phyloP scores from a whole-genome alignment of 2,113 vertebrate genomes.

The Indicator indicator region DNA sequence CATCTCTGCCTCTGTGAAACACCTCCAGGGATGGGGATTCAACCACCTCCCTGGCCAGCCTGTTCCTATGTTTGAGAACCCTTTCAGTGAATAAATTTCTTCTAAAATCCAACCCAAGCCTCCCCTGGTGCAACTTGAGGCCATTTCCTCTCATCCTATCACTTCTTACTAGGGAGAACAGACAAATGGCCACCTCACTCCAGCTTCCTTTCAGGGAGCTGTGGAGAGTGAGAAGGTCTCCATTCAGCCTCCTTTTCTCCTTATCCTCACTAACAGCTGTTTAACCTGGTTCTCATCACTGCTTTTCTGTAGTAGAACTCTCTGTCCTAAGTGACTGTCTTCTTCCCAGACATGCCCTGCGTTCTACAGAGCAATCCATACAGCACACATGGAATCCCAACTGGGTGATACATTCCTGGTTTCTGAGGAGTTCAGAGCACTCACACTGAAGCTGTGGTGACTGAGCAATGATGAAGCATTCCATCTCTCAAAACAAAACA shows the following conservation, averaged over 20 bases:
- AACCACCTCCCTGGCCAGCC: too few species aligned
- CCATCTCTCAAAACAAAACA: neutral
- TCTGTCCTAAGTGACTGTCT: neutral
- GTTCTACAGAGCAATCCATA: neutral
- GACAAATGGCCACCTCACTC: too few species aligned
- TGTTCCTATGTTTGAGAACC: too few species aligned
- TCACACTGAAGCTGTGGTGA: neutral
- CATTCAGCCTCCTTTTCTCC: neutral
- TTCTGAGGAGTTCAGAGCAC: neutral
- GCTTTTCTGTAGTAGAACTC: neutral
- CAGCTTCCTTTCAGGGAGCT: too few species aligned
- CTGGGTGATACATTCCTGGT: neutral
- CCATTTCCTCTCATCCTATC: too few species aligned
- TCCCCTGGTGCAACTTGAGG: too few species aligned
- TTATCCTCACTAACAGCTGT: neutral
- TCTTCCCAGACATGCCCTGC: neutral
- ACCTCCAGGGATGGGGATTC: too few species aligned
- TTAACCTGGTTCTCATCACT: neutral
- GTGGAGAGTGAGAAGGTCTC: too few species aligned
- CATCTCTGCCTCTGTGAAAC: too few species aligned
- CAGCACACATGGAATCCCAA: neutral
- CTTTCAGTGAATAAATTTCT: too few species aligned
- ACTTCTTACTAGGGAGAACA: too few species aligned
- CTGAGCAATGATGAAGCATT: constrained; percentile 7
- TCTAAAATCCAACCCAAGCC: too few species aligned